Base-by-base conservation (phyloP, 2,113 vertebrate genomes). In the Saccopteryx bilineata region DNA sequence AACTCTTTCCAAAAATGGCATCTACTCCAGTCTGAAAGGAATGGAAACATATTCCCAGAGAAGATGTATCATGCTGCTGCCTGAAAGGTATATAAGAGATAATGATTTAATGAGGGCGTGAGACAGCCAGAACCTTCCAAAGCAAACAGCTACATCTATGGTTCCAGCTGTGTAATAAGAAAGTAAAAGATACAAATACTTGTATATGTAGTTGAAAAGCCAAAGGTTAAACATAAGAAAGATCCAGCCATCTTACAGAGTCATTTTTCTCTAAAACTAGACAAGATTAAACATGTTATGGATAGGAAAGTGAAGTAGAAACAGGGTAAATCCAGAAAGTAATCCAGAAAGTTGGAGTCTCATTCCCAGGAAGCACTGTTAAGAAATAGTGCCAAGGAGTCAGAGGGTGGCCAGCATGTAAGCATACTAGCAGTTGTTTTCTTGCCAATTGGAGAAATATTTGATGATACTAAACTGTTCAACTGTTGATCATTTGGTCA, bases 361-460 rank as follows among this genome's bases (percentile, higher is more conserved):
- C 11, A 21, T 5, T 46, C 23, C 87, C 11, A 75, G 23, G 61
- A 63, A 79, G 21, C 1, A 21, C 5, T 6, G 50, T 60, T 85
- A 10, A 74, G 58, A 78, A 74, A 58, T 3, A 71, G 2, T 1
- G 26, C 2, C 19, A 58, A 9, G 9, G 24, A 82, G 7, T 11
- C 17, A 39, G 3, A 17, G 2, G 1, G 17, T 68, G 7, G 13
- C 12, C 7, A 2, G 12, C 7, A 9, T 2, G 6, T 9, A 56
- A 60, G 10, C 17, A 71, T 52, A 2, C 50, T 7, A 8, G 75
- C 24, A 54, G 9, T 9, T 58, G 11, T 61, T 72, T 61, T 65
- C 7, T 66, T 46, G 15, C 14, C 33, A 84, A 24, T 0, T 46
- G 19, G 12, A 48, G 3, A 81, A 72, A 33, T 61, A 63, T 72